Evolutionary conservation across 2,888 invertebrate genomes (phyloP).

Genomic region (Acanthopleura granulata): DNA sequence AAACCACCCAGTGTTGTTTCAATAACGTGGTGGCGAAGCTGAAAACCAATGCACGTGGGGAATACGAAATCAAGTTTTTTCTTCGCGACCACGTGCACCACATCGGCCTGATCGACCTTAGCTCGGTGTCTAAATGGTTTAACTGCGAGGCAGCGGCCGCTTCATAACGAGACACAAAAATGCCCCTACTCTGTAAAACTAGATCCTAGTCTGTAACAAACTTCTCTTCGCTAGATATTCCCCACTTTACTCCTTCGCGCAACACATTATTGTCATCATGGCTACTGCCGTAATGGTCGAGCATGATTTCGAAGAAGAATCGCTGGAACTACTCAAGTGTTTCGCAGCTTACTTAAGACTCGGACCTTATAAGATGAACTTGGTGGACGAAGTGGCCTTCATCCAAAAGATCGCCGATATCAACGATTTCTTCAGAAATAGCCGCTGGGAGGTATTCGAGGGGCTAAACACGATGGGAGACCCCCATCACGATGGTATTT

Average conservation of each 20-base stretch:
- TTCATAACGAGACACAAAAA: too few relatives aligned
- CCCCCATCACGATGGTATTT: too few relatives aligned
- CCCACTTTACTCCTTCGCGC: too few relatives aligned
- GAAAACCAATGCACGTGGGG: background rate
- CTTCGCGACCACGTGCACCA: background rate
- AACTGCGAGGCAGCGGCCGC: background rate
- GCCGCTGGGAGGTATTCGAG: background rate
- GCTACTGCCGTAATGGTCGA: background rate
- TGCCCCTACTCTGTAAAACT: too few relatives aligned
- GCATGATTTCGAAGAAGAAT: background rate
- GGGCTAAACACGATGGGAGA: background rate
- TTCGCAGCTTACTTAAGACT: background rate
- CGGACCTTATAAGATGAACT: background rate
- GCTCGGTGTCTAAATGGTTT: background rate
- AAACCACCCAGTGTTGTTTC: background rate
- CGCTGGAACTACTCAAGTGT: background rate
- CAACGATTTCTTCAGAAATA: background rate
- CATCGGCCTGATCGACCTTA: background rate
- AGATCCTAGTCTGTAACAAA: too few relatives aligned
- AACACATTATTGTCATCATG: too few relatives aligned
- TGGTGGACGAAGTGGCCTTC: background rate
- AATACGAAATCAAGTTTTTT: background rate
- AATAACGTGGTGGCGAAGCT: background rate
- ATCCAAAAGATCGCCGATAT: background rate
- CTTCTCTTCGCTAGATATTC: too few relatives aligned